Evolutionary conservation across 2,888 invertebrate species (phyloP), one percentile per base, ranked within the genome.

Genomic region (Fissipunctia ypsillon): DNA sequence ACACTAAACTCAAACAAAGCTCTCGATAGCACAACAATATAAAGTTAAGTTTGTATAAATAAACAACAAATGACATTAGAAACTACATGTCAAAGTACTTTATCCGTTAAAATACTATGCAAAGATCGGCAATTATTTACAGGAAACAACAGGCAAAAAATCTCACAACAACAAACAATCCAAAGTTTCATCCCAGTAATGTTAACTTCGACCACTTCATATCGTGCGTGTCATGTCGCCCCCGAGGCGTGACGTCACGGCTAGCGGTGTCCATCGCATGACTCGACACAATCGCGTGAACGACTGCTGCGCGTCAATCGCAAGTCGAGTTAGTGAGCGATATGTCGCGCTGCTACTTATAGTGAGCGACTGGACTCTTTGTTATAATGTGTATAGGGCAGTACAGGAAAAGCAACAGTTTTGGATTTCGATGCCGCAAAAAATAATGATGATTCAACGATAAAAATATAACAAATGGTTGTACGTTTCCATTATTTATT

Each of bases 251-350:
- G 69, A 69, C 63, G 45, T 80, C 69, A 61, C 41, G 7, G 25
- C 41, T 28, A 50, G 80, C 69, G 57, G 48, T 66, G 59, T 64
- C 72, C 59, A 54, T 80, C 31, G 52, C 50, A 67, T 2, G 31
- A 19, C 19, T 72, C 72, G 52, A 16, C 38, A 69, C 63, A 84
- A 69, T 75, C 70, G 12, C 56, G 38, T 52, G 70, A 64, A 69
- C 68, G 48, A 69, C 41, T 38, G 31, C 41, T 56, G 64, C 25
- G 80, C 82, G 87, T 88, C 90, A 86, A 73, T 88, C 86, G 65
- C 71, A 73, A 82, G 88, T 87, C 87, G 63, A 73, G 79, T 88
- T 89, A 88, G 67, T 41, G n/a, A 38, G 56, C 41, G 31, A 63
- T 56, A 19, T 54, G 57, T 38, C 74, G 22, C 50, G 35, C 50